Evolutionary conservation across 2,888 invertebrate genomes (phyloP).

Genomic region (Trimorus sp.): DNA sequence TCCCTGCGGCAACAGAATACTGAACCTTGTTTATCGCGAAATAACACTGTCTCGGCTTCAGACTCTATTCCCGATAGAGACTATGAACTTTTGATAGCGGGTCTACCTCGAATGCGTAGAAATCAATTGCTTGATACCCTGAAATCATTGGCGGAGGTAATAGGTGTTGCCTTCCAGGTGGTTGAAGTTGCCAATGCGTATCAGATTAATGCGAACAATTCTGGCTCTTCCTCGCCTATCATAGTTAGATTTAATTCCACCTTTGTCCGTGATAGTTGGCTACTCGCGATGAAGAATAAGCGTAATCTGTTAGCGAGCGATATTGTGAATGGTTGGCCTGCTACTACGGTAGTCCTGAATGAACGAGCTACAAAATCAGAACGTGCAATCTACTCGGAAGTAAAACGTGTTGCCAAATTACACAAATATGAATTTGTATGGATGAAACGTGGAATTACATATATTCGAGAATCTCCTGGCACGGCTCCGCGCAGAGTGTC

Average conservation of each 20-base stretch:
- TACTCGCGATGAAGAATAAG: background rate
- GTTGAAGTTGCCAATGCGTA: background rate
- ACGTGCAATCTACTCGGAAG: background rate
- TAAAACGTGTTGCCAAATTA: background rate
- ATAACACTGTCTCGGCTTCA: too few relatives aligned
- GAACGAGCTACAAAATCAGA: slow-evolving; percentile 5
- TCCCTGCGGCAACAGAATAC: too few relatives aligned
- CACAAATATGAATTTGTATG: slow-evolving; percentile 9
- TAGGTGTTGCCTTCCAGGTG: background rate
- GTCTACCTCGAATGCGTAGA: too few relatives aligned
- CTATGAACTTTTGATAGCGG: background rate
- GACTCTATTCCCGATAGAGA: background rate
- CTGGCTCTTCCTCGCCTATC: background rate
- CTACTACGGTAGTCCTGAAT: background rate
- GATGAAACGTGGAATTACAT: slow-evolving; percentile 9
- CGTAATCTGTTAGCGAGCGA: background rate
- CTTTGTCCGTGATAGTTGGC: background rate
- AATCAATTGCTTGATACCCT: too few relatives aligned
- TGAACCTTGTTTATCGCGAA: too few relatives aligned
- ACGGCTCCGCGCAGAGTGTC: background rate
- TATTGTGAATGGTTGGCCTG: background rate
- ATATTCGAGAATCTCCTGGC: background rate
- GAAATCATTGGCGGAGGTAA: background rate
- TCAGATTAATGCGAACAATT: background rate
- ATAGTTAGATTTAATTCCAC: background rate